Conservation (phyloP, 92 coral and sea anemone genomes). For the Parazoanthus swiftii region DNA sequence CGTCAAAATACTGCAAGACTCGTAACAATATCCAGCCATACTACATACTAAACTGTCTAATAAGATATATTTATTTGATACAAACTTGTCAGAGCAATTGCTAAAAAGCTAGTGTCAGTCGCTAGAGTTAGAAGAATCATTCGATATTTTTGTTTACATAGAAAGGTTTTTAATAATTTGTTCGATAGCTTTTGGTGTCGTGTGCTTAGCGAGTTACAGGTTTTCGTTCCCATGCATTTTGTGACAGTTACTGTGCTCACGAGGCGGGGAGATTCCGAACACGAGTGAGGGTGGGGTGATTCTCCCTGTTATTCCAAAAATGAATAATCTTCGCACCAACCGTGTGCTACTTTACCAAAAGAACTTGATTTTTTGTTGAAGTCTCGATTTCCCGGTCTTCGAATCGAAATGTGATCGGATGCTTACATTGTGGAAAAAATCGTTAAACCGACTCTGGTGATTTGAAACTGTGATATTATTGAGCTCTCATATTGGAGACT, state of each 20-base stretch:
- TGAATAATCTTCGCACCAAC: neutral
- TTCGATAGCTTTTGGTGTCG: neutral
- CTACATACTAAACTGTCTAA: no score
- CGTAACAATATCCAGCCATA: no score
- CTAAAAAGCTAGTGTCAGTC: neutral
- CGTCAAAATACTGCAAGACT: no score
- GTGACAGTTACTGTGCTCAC: no score
- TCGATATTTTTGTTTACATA: neutral
- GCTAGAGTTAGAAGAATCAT: neutral
- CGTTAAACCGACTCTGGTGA: neutral
- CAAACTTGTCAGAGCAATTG: constrained; percentile 1
- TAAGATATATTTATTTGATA: no score
- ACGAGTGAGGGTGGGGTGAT: neutral
- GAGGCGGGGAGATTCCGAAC: neutral
- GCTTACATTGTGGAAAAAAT: neutral
- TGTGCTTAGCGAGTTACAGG: neutral
- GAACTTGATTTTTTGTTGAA: no score
- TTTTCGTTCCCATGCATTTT: no score
- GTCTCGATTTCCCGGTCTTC: neutral
- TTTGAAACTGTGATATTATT: neutral
- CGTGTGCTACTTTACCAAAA: neutral
- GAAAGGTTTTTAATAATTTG: neutral
- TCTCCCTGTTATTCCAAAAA: neutral
- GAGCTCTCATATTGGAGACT: neutral
- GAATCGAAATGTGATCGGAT: neutral